Conservation (phyloP, 1,140 invertebrate genomes). For the Aphis gossypii region DNA sequence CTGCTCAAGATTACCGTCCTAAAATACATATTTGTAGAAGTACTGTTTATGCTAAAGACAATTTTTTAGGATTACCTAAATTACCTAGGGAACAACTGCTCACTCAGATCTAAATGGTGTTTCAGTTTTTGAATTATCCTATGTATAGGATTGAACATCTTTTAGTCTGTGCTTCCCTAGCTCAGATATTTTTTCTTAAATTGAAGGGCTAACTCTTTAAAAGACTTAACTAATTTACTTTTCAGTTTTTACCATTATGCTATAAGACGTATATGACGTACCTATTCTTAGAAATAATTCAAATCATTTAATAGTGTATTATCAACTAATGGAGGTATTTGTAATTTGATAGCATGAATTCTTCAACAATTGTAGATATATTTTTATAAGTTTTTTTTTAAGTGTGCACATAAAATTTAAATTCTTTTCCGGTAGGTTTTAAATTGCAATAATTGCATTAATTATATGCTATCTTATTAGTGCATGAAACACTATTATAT, state of each 20-base stretch:
- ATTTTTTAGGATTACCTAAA: constrained; percentile 23
- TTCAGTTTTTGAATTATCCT: neutral
- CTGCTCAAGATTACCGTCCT: constrained; percentile 38
- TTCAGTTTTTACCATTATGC: neutral
- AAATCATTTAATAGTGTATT: neutral
- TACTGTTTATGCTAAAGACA: constrained; percentile 33
- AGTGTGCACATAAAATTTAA: neutral
- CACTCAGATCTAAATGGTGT: constrained; percentile 43
- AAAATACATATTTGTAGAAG: constrained; percentile 38
- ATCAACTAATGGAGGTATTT: neutral
- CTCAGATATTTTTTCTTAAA: constrained; percentile 2
- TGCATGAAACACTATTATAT: neutral
- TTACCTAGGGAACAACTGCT: constrained; percentile 41
- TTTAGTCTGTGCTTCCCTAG: constrained; percentile 13
- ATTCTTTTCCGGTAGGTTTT: neutral
- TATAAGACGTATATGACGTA: neutral
- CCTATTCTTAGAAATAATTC: neutral
- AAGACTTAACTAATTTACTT: constrained; percentile 2
- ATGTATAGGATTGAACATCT: neutral
- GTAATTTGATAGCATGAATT: neutral
- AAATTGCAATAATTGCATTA: neutral
- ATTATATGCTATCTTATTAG: neutral
- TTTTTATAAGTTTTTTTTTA: neutral
- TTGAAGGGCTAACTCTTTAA: neutral
- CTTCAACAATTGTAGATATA: neutral